Conservation (phyloP, 2,113 vertebrate genomes). For the Cynoglossus semilaevis region DNA sequence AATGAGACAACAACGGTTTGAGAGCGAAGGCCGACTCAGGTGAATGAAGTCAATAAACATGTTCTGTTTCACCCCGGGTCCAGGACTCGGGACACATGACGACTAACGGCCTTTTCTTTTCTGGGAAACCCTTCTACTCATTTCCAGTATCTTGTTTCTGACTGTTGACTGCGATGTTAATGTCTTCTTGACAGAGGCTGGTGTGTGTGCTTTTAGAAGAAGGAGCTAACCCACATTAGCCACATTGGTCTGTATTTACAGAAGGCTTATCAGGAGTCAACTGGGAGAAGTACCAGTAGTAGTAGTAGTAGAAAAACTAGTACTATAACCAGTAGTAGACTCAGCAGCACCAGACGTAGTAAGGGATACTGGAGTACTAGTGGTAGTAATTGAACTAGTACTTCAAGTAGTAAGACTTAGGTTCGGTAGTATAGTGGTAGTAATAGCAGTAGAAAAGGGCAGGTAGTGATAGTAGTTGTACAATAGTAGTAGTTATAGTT, state of each 20-base stretch:
- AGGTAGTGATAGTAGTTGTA: too few species aligned
- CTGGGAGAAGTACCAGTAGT: background rate
- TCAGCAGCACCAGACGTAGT: background rate
- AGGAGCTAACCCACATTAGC: background rate
- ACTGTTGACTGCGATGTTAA: constrained; percentile 1
- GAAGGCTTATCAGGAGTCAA: background rate
- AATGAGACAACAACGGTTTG: too few species aligned
- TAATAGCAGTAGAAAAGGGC: too few species aligned
- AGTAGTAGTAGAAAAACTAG: background rate
- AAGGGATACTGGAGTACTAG: too few species aligned
- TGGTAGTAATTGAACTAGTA: too few species aligned
- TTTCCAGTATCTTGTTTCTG: constrained; percentile 6
- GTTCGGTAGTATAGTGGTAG: too few species aligned
- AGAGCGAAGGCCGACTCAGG: too few species aligned
- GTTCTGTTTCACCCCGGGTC: background rate
- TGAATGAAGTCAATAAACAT: too few species aligned
- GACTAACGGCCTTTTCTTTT: background rate
- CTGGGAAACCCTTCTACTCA: background rate
- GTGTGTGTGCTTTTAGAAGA: background rate
- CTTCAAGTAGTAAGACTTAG: too few species aligned
- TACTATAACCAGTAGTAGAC: background rate
- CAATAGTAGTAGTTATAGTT: too few species aligned
- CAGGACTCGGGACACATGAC: background rate
- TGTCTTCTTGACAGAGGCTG: constrained; percentile 1
- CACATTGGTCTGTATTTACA: background rate